Evolutionary conservation across 23 tunicate species (phyloP), one percentile per base, ranked within the genome.

Genomic region (Styela clava): DNA sequence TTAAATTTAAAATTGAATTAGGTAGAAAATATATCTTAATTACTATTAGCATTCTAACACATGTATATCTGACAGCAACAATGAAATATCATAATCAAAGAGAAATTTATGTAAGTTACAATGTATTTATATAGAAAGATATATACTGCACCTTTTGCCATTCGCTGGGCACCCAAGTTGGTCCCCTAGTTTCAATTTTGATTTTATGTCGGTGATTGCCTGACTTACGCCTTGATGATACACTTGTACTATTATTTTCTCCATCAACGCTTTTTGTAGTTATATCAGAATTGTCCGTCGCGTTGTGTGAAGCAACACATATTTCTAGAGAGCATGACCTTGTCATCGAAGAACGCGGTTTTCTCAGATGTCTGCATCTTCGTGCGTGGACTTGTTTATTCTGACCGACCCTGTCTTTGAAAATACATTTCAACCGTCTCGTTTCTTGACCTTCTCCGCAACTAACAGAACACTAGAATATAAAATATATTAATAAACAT

Each of bases 401-500:
- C 5, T n/a, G 35, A 21, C 77, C 34, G 23, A 35, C 12, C 35
- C 77, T 33, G 77, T 71, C 77, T 16, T 30, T 71, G 35, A 31
- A 34, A 22, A 32, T 71, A 65, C 97, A 91, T 33, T 73, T 83
- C 36, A 91, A 83, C 25, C 27, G 69, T 34, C 97, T 63, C 37
- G 52, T 35, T 65, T 91, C 91, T 27, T 25, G 21, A 5, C 97
- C 97, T 7, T 85, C 88, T 27, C 97, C 97, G 34, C 97, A 91
- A 31, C 85, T 86, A n/a, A 79, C 88, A 21, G 92, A 88, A 64
- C 97, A 91, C 97, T 91, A 74, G 16, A 44, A 35, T 7, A 28
- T 21, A 44, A 44, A 44, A 44, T 44, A 12, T 12, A 44, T n/a
- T n/a, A n/a, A n/a, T n/a, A n/a, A n/a, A n/a, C n/a, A n/a, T n/a